Conservation (phyloP, 2,797 vertebrate genomes). For the Gymnoscopelus microlampas region DNA sequence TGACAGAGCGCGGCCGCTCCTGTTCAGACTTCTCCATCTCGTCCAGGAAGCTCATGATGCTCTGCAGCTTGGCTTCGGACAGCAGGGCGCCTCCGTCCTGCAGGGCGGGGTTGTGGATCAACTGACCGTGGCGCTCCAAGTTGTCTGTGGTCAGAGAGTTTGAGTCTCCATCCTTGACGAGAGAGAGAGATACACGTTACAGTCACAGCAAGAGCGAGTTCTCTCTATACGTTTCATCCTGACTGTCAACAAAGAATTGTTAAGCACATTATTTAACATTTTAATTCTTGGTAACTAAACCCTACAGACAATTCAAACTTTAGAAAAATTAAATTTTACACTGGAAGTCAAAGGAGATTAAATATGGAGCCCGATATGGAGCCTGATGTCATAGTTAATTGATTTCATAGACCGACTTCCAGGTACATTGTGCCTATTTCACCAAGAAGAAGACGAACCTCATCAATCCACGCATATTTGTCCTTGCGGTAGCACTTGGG, state of each 20-base stretch:
- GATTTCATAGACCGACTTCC: too few relatives aligned
- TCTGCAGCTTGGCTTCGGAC: slow-evolving; percentile 94
- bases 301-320: too few relatives aligned
- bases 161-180: slow-evolving; percentile 81
- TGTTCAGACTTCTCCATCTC: slow-evolving; percentile 95
- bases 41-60: slow-evolving; percentile 94
- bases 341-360: too few relatives aligned
- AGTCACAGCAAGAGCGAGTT: neutral
- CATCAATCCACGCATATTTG: slow-evolving; percentile 86
- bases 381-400: neutral
- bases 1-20: slow-evolving; percentile 85
- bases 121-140: slow-evolving; percentile 88
- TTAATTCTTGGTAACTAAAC: too few relatives aligned
- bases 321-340: too few relatives aligned
- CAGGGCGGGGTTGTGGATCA: slow-evolving; percentile 75
- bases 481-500: slow-evolving; percentile 81
- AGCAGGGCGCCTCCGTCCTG: slow-evolving; percentile 86
- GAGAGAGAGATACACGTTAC: neutral
- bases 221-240: too few relatives aligned
- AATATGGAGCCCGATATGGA: too few relatives aligned
- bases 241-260: too few relatives aligned
- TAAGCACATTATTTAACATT: too few relatives aligned
- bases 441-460: slow-evolving; percentile 70
- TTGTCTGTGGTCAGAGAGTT: slow-evolving; percentile 92
- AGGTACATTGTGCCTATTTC: neutral